Conservation (phyloP, 2,888 invertebrate genomes). For the Drosophila mayaguana region DNA sequence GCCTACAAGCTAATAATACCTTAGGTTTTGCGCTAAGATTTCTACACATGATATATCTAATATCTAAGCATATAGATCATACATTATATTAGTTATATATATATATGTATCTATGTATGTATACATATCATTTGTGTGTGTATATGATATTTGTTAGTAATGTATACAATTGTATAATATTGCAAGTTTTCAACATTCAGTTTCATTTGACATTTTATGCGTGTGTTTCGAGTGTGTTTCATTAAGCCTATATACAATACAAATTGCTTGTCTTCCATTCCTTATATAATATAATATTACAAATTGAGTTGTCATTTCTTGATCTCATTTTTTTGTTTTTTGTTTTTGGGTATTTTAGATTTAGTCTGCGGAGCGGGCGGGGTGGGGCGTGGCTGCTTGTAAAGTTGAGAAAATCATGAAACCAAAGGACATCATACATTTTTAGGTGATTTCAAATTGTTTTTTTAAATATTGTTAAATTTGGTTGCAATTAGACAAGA, state of each 20-base stretch:
- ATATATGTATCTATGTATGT: conserved; percentile 37
- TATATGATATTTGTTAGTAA: conserved; percentile 36
- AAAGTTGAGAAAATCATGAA: no score
- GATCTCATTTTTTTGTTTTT: conserved; percentile 10
- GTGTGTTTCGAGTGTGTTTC: conserved; percentile 18
- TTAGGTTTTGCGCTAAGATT: conserved; percentile 77
- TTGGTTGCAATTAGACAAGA: background rate
- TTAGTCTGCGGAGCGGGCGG: background rate
- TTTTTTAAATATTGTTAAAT: background rate
- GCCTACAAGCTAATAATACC: conserved; percentile 82
- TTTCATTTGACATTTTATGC: conserved; percentile 50
- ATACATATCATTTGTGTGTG: conserved; percentile 21
- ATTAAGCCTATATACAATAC: conserved; percentile 62
- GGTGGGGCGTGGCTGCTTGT: background rate
- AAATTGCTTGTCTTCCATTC: conserved; percentile 72
- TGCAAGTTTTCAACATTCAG: conserved; percentile 71
- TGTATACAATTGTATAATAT: conserved; percentile 75
- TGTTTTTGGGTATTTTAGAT: background rate
- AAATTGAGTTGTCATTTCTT: conserved; percentile 82
- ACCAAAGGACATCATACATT: no score
- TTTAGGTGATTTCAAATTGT: background rate
- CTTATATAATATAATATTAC: conserved; percentile 69
- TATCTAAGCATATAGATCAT: conserved; percentile 30
- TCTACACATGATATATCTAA: conserved; percentile 57
- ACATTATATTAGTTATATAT: conserved; percentile 28